Evolutionary conservation across 1,140 invertebrate species (phyloP).

Genomic region (Phortica variegata): DNA sequence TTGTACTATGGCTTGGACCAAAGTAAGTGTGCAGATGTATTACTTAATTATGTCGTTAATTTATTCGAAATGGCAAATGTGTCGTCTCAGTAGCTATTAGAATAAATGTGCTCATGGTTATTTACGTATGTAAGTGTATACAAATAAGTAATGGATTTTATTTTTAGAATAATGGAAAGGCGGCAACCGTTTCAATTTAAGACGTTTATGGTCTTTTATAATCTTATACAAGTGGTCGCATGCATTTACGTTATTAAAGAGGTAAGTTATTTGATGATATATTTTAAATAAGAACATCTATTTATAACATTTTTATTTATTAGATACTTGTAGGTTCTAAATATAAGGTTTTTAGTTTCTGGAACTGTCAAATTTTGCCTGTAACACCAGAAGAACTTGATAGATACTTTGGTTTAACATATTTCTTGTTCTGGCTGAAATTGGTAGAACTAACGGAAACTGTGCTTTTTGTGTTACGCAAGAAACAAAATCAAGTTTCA

Average conservation of each 20-base stretch:
- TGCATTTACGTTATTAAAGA: conserved; percentile 36
- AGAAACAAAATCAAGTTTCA: conserved; percentile 73
- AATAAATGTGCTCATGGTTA: too few species aligned
- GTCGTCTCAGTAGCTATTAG: too few species aligned
- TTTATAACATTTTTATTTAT: neutral
- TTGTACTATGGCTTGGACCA: conserved; percentile 29
- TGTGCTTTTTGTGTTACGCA: conserved; percentile 77
- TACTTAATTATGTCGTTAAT: too few species aligned
- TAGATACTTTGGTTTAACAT: conserved; percentile 38
- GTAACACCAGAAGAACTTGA: neutral
- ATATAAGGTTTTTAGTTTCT: conserved; percentile 27
- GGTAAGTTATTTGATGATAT: conserved; percentile 17
- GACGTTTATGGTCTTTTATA: conserved; percentile 36
- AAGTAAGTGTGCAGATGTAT: conserved; percentile 21
- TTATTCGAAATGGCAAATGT: neutral
- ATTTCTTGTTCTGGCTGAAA: conserved; percentile 62
- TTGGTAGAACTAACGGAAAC: conserved; percentile 69
- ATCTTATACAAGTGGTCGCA: conserved; percentile 36
- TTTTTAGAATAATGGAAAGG: conserved; percentile 35
- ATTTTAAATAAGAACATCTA: neutral
- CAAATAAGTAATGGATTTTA: too few species aligned
- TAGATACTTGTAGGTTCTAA: conserved; percentile 12
- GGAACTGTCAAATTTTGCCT: conserved; percentile 25
- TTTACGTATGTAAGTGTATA: too few species aligned
- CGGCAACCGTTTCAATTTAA: conserved; percentile 35